Percentiles rank a stretch among this genome's conserved stretches.
Evolutionary conservation across 2,113 vertebrate species (phyloP).

Genomic region (Pholis gunnellus): DNA sequence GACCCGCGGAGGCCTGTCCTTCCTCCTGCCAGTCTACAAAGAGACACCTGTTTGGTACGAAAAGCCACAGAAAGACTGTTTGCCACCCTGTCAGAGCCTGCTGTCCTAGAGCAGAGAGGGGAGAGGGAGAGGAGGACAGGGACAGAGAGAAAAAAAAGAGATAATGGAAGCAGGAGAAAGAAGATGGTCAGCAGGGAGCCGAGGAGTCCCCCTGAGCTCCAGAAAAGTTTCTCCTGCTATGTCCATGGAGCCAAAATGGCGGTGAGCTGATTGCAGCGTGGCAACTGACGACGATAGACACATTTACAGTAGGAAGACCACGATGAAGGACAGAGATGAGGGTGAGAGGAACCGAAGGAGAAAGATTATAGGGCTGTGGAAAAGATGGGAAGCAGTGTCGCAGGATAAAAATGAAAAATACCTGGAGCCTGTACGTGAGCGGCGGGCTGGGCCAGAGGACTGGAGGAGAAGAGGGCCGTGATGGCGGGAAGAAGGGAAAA

Average conservation of each 20-base stretch:
- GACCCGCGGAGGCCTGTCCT: constrained; percentile 31
- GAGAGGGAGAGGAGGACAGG: constrained; percentile 31
- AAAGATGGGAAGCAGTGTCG: constrained; percentile 64
- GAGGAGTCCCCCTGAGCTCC: constrained; percentile 47
- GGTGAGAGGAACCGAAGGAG: constrained; percentile 47
- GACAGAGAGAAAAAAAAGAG: constrained; percentile 33
- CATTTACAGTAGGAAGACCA: constrained; percentile 60
- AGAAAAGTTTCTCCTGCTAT: constrained; percentile 73
- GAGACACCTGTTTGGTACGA: constrained; percentile 72
- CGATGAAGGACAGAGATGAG: constrained; percentile 55
- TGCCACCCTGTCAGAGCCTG: constrained; percentile 40
- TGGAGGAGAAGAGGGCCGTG: constrained; percentile 82
- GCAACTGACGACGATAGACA: constrained; percentile 62
- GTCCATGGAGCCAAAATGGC: constrained; percentile 78
- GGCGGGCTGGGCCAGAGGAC: constrained; percentile 75
- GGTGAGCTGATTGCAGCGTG: constrained; percentile 72
- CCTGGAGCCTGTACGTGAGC: constrained; percentile 78
- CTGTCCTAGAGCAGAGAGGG: constrained; percentile 44
- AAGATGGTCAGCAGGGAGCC: constrained; percentile 51
- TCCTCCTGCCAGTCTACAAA: constrained; percentile 49
- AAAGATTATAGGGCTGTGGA: constrained; percentile 50
- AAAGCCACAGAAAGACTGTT: constrained; percentile 55
- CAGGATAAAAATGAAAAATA: constrained; percentile 76
- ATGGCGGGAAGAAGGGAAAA: constrained; percentile 84
- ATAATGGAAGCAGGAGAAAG: constrained; percentile 40